These are phyloP conservation scores for Thereuonema tuberculata DNA, from an alignment of 1,140 invertebrate species.

Conservation along the genomic window DNA sequence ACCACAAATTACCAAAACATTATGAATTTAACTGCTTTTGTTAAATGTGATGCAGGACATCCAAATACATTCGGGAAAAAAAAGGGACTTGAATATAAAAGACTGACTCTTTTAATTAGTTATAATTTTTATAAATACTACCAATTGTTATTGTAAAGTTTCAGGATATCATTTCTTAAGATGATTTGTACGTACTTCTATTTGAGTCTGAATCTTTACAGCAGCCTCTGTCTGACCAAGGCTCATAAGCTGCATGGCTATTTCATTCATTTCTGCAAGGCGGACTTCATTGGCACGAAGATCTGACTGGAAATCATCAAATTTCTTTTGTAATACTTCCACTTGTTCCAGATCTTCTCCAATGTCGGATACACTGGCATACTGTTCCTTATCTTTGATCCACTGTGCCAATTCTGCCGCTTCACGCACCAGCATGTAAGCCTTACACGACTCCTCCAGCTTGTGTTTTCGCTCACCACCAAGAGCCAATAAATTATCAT, in stretches of 20 bases:
- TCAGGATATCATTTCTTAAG: no score
- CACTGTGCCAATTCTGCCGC: conserved; percentile 94
- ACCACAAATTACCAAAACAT: no score
- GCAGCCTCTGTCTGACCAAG: conserved; percentile 97
- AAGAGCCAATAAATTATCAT: conserved; percentile 74
- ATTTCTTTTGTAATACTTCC: conserved; percentile 98
- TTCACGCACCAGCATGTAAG: conserved; percentile 92
- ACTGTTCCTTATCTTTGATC: conserved; percentile 86
- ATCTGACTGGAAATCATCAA: conserved; percentile 98
- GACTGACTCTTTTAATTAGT: no score
- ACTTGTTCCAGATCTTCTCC: conserved; percentile 96
- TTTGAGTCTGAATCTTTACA: conserved; percentile 94
- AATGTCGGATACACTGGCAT: conserved; percentile 81
- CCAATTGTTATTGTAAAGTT: no score
- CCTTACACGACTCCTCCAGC: conserved; percentile 92
- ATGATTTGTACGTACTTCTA: no score
- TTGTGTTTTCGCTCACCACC: conserved; percentile 89
- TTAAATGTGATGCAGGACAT: no score
- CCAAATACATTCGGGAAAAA: no score
- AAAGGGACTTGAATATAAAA: no score
- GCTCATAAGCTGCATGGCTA: conserved; percentile 86
- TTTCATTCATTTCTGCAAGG: conserved; percentile 92
- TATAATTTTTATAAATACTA: no score
- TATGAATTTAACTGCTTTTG: no score
- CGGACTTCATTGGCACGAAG: conserved; percentile 94